Evolutionary conservation across 2,888 invertebrate genomes (phyloP).

Genomic region (Clivina fossor): DNA sequence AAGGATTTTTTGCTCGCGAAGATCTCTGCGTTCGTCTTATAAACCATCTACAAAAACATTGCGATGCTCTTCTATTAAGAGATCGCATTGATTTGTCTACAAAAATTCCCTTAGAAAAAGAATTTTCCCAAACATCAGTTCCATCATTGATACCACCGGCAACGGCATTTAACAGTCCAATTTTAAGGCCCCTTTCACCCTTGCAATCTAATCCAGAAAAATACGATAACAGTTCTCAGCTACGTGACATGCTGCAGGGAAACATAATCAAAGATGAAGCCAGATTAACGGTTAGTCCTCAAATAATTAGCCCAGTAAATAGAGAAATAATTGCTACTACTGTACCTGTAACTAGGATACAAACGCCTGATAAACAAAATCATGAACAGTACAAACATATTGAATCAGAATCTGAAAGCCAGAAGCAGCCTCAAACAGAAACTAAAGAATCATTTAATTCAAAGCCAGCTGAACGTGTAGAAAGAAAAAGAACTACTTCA

Average conservation of each 20-base stretch:
- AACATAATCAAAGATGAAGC: slow-evolving; percentile 30
- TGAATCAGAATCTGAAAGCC: slow-evolving; percentile 43
- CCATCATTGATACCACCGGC: slow-evolving; percentile 13
- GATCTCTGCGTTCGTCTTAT: slow-evolving; percentile 78
- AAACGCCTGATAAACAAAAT: slow-evolving; percentile 33
- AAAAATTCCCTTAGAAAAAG: slow-evolving; percentile 17
- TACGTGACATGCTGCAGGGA: slow-evolving; percentile 52
- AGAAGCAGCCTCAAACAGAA: slow-evolving; percentile 10
- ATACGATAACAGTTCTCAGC: slow-evolving; percentile 48
- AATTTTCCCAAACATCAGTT: slow-evolving; percentile 12
- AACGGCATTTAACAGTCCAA: slow-evolving; percentile 11
- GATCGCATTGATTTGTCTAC: slow-evolving; percentile 28
- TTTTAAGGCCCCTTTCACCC: slow-evolving; percentile 41
- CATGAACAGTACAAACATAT: slow-evolving; percentile 37
- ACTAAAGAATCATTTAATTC: slow-evolving; percentile 23
- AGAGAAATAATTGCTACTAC: slow-evolving; percentile 50
- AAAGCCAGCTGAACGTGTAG: slow-evolving; percentile 47
- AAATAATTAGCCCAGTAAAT: slow-evolving; percentile 48
- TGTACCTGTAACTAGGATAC: slow-evolving; percentile 49
- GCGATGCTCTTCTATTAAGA: slow-evolving; percentile 61
- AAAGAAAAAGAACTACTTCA: slow-evolving; percentile 46
- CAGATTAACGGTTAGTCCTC: slow-evolving; percentile 15
- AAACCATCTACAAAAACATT: slow-evolving; percentile 81
- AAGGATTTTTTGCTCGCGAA: slow-evolving; percentile 78
- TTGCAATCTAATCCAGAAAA: slow-evolving; percentile 50